Evolutionary conservation across 2,888 invertebrate species (phyloP), one percentile per base, ranked within the genome.

Genomic region (Drosophila macrospina): DNA sequence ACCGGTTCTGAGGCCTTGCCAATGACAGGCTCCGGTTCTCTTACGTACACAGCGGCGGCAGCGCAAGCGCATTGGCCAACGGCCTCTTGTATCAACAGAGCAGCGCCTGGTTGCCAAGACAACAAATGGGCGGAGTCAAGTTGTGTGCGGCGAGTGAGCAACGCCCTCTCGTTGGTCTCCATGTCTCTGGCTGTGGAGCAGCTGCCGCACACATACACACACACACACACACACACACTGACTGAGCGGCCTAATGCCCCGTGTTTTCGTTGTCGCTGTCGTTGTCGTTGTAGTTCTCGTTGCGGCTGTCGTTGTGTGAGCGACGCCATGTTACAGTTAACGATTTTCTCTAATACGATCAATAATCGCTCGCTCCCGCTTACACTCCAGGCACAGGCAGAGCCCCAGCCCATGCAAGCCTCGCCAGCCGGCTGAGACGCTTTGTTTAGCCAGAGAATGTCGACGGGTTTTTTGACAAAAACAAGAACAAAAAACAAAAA

Each of bases 331-430:
- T 82, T 89, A 85, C 83, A 85, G 81, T 78, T 87, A 89, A 86
- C 89, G 86, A 88, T 86, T 88, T 86, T 85, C 88, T 78, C 83
- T 86, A 89, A 89, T 89, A 82, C 86, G 88, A 87, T 86, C 86
- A 89, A 86, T 86, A 86, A 89, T 89, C 84, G 74, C 73, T 70
- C 77, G 84, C 88, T 84, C 80, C 70, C 69, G 69, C 71, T 66
- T 63, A 24, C 76, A 67, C 71, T 64, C 47, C 61, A 56, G 56
- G 47, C 60, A 34, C 51, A 32, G 13, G 16, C 36, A 32, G 32
- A 41, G 51, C 26, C 60, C 42, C 70, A 42, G 39, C 39, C 39
- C 48, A 24, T 44, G 41, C 50, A 54, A 41, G 50, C 37, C 64
- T 39, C 7, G 13, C 13, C 36, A 28, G 44, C 30, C 61, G 61